Evolutionary conservation across 2,797 vertebrate genomes (phyloP), one percentile per base, ranked within the genome.

Genomic region (Pseudopleuronectes americanus): DNA sequence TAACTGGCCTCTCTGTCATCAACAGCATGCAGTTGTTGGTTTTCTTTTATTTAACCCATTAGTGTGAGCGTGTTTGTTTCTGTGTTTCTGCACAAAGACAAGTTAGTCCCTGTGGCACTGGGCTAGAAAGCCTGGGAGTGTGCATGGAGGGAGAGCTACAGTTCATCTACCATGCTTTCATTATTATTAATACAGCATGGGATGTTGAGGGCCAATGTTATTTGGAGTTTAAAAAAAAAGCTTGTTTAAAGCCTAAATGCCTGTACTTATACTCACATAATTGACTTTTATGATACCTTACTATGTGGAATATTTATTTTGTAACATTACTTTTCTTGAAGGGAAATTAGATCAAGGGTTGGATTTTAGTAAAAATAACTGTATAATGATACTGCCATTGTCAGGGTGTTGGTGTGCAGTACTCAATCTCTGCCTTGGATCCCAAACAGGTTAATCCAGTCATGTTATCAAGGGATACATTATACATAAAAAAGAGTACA

Each of bases 1-100:
- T 43, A 49, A 58, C 31, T 54, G 58, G 17, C 49, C 69, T 14
- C 21, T 68, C 36, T 68, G 68, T 70, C 63, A 66, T 63, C 71
- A 73, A 7, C 59, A 57, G 47, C 23, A n/a, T 24, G 36, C 41
- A 45, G 59, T 62, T 60, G 55, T 70, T 76, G 58, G 23, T 67
- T 74, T 54, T 38, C 12, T 64, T 64, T 66, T 57, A 61, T 62
- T 71, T 58, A 52, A 62, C 56, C 24, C 68, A 48, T 76, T 54
- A 73, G 28, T 64, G 33, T 16, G 24, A 22, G 1, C 14, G 48
- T 14, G 8, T 28, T 36, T 38, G 17, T 41, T 51, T 52, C 1
- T 53, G 9, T 10, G 4, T 9, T 41, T 33, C 6, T 56, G 19
- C 33, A 38, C 12, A 68, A 22, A 72, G 47, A 53, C n/a, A 1